Percentiles rank a stretch among this genome's conserved stretches.
Evolutionary conservation across 1,140 invertebrate genomes (phyloP).

Genomic region (Listronotus bonariensis): DNA sequence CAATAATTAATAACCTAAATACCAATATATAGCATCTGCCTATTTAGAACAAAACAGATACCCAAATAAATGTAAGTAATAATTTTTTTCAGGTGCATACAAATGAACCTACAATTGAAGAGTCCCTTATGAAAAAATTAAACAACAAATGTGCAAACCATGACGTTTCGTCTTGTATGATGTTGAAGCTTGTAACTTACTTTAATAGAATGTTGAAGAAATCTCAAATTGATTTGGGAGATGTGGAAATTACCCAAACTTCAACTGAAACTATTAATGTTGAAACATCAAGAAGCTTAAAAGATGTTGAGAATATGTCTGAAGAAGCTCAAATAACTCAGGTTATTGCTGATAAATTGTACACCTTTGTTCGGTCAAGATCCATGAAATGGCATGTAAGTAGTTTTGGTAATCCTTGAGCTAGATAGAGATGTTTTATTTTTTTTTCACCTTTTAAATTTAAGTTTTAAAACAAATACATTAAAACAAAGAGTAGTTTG

Average conservation of each 20-base stretch:
- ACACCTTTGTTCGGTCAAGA: slow-evolving; percentile 72
- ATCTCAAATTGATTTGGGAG: slow-evolving; percentile 74
- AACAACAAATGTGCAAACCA: slow-evolving; percentile 75
- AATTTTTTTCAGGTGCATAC: slow-evolving; percentile 49
- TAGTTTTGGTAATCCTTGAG: too few relatives aligned
- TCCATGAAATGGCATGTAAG: slow-evolving; percentile 66
- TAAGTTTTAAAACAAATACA: too few relatives aligned
- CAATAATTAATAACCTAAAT: too few relatives aligned
- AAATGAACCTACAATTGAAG: slow-evolving; percentile 60
- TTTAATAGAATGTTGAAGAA: slow-evolving; percentile 81
- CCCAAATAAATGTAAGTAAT: too few relatives aligned
- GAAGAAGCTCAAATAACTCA: slow-evolving; percentile 73
- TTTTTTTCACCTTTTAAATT: too few relatives aligned
- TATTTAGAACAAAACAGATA: too few relatives aligned
- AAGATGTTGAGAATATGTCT: slow-evolving; percentile 54
- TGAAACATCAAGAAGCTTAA: slow-evolving; percentile 49
- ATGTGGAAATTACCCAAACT: slow-evolving; percentile 73
- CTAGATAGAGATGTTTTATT: too few relatives aligned
- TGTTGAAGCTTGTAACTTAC: slow-evolving; percentile 78
- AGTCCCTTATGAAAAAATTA: slow-evolving; percentile 71
- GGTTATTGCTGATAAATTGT: slow-evolving; percentile 73
- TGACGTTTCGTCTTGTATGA: slow-evolving; percentile 77
- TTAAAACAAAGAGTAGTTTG: too few relatives aligned
- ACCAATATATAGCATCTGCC: too few relatives aligned
- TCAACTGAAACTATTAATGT: slow-evolving; percentile 40